These are phyloP conservation scores for Prosapia bicincta DNA, from an alignment of 2,888 invertebrate species.

Conservation along the genomic window DNA sequence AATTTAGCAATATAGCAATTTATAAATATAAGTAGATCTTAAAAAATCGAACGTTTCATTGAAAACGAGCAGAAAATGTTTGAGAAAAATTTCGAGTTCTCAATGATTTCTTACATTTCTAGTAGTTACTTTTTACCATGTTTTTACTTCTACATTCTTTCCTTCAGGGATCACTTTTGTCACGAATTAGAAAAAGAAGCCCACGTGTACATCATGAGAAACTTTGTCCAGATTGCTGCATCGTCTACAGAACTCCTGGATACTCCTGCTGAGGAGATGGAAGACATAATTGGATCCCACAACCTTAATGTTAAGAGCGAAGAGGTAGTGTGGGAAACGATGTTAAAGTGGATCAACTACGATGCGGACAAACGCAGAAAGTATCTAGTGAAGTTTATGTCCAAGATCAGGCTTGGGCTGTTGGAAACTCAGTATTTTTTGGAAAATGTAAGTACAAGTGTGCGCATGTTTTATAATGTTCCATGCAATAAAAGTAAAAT, in stretches of 20 bases:
- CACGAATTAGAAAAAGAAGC: constrained; percentile 65
- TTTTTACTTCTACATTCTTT: constrained; percentile 5
- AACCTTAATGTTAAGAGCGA: constrained; percentile 85
- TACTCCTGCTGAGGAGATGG: constrained; percentile 68
- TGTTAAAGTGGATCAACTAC: constrained; percentile 82
- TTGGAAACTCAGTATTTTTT: constrained; percentile 87
- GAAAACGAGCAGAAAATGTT: not conserved
- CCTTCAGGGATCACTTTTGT: constrained; percentile 64
- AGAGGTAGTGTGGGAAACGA: constrained; percentile 82
- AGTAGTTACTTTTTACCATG: not conserved
- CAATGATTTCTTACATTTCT: not conserved
- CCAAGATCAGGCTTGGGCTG: constrained; percentile 74
- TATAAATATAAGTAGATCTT: not conserved
- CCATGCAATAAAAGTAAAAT: too few species aligned
- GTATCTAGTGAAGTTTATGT: constrained; percentile 74
- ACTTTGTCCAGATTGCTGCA: constrained; percentile 67
- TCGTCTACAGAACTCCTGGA: constrained; percentile 72
- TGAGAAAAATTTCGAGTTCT: not conserved
- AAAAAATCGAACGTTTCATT: not conserved
- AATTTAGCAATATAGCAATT: too few species aligned
- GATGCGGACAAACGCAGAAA: constrained; percentile 68
- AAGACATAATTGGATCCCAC: constrained; percentile 74
- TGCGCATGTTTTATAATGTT: too few species aligned
- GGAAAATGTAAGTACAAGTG: constrained; percentile 64
- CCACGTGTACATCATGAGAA: constrained; percentile 66